Percentiles rank a stretch among this genome's conserved stretches.
phyloP scores from a whole-genome alignment of 2,797 vertebrate species.

The Propithecus perrieri region DNA sequence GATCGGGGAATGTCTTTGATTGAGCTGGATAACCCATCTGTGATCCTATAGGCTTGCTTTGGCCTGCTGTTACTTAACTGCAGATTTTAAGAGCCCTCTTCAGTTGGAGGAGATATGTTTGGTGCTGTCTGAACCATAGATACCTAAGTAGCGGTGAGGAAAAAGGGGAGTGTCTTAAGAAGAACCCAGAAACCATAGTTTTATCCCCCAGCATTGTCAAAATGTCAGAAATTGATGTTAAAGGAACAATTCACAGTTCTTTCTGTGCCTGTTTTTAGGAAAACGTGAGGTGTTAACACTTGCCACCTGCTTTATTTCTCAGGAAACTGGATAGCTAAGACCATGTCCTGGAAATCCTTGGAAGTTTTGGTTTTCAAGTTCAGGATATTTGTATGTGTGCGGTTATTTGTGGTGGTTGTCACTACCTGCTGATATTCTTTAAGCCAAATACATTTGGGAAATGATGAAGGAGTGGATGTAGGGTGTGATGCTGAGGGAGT shows the following conservation, averaged over 20 bases:
- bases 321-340: not conserved
- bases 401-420: not conserved
- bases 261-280: not conserved
- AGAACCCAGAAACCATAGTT: not conserved
- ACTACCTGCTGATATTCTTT: not conserved
- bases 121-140: not conserved
- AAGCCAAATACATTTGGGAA: not conserved
- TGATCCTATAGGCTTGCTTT: not conserved
- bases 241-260: not conserved
- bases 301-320: not conserved
- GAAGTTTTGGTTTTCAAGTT: not conserved
- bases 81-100: not conserved
- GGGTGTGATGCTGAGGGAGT: not conserved
- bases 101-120: not conserved
- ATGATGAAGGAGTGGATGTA: not conserved
- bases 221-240: not conserved
- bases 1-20: slow-evolving; percentile 23
- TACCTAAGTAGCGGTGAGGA: not conserved
- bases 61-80: not conserved
- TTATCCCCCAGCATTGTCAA: not conserved
- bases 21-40: slow-evolving; percentile 50
- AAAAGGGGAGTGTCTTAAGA: not conserved
- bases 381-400: not conserved
- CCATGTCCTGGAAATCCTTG: not conserved
- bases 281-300: not conserved